A percentile compares a stretch with the other conserved stretches of the same genome.
Conservation (phyloP, 2,888 invertebrate species). For the Erebia aethiops region DNA sequence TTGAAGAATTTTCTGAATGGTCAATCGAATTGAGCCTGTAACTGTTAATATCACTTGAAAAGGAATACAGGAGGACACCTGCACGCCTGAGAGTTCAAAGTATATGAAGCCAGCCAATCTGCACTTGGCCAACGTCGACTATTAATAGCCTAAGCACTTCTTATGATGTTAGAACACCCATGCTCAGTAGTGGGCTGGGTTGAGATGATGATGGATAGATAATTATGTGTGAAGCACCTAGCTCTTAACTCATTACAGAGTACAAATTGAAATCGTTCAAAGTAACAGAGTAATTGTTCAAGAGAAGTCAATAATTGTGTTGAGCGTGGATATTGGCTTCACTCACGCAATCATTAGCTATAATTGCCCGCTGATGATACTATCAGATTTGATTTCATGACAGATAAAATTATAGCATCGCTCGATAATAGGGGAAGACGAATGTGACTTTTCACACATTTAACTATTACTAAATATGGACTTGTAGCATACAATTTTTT, state of each 20-base stretch:
- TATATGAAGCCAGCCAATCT: too few relatives aligned
- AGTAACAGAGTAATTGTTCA: slow-evolving; percentile 13
- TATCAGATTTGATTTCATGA: slow-evolving; percentile 32
- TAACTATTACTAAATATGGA: not conserved
- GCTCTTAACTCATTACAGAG: not conserved
- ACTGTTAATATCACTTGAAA: too few relatives aligned
- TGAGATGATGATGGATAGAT: not conserved
- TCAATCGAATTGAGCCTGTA: too few relatives aligned
- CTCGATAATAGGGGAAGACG: slow-evolving; percentile 11
- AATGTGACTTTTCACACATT: slow-evolving; percentile 16
- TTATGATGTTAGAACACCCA: too few relatives aligned
- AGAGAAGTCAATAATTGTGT: slow-evolving; percentile 26
- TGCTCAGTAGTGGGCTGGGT: too few relatives aligned
- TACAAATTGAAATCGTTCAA: slow-evolving; percentile 10
- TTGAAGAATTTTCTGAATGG: too few relatives aligned
- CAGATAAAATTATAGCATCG: slow-evolving; percentile 30
- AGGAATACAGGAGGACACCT: too few relatives aligned
- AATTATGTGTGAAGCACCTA: not conserved
- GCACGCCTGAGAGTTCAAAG: too few relatives aligned
- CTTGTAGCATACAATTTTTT: not conserved
- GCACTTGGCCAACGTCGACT: too few relatives aligned
- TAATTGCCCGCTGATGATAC: slow-evolving; percentile 30
- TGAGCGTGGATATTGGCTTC: slow-evolving; percentile 19
- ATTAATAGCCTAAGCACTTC: too few relatives aligned
- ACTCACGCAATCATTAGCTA: slow-evolving; percentile 30